Evolutionary conservation across 2,888 invertebrate species (phyloP), one percentile per base, ranked within the genome.

Genomic region (Volucella bombylans): DNA sequence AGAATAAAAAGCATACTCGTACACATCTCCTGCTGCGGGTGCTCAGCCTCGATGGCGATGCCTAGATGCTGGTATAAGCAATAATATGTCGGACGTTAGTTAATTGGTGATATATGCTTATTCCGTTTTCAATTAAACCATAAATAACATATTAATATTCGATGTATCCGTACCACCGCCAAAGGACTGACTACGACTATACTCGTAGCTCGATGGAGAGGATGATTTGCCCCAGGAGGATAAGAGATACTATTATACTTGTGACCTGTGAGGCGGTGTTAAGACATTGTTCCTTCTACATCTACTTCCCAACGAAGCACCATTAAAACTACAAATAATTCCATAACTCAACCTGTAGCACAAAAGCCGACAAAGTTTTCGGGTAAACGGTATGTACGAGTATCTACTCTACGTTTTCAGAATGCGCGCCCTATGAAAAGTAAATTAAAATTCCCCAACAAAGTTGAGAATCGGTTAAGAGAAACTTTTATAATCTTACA

Each of bases 131-230:
- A 83, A 83, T 83, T 83, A 83, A 83, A 80, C 71, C 71, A 83
- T 83, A 83, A 83, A 83, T 83, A 83, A 83, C 83, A 83, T 83
- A 83, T 83, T 80, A 83, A 83, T 80, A 80, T 83, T 80, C 80
- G 69, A 83, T 67, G 83, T 64, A 45, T 62, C 31, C 6, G 6
- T 31, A 31, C 31, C 31, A 31, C 31, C 31, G 4, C 31, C 31
- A 31, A 31, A 31, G 31, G 31, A 31, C 31, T 1, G n/a, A 31
- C 31, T 1, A 6, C 6, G 4, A 31, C n/a, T n/a, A n/a, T n/a
- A n/a, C n/a, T n/a, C n/a, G n/a, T 4, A 31, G 45, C 67, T 74
- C 31, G 59, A 43, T 74, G 49, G 67, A 10, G 65, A 10, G 50
- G 50, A 69, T 71, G 67, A 83, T 80, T 50, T 83, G 38, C 41